Evolutionary conservation across 2,797 vertebrate species (phyloP), one percentile per base, ranked within the genome.

Genomic region (Rousettus madagascariensis): DNA sequence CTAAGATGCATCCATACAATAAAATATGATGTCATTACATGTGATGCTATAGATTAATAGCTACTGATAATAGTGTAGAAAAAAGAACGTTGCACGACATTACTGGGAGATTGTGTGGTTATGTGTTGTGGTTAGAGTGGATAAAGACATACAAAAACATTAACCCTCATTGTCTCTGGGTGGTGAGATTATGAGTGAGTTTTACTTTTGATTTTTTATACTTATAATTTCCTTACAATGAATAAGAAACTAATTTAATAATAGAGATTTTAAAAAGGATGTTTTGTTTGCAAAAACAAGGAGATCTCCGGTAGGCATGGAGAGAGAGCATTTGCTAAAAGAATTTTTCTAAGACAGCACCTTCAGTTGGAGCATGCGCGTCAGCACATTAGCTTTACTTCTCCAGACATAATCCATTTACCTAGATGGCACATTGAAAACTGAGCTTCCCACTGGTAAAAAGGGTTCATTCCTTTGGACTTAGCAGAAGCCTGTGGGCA

Each of bases 141-240:
- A 65, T 75, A 86, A 66, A 87, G 49, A 94, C 24, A 75, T 66
- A 77, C 16, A 82, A 74, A 97, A 68, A 69, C 24, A 77, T 57
- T 89, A 94, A 93, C 26, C 6, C 46, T 51, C 24, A 65, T 88
- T 78, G 71, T 77, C 20, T 71, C n/a, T 87, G 43, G 41, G 38
- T 69, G 41, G 16, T 71, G 28, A 46, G n/a, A 91, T 68, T 91
- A 77, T 30, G 36, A 24, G 28, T 5, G 49, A 88, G 38, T 79
- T 95, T 95, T 89, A 86, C 38, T 78, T 95, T 86, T 66, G 59
- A 94, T 87, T 94, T 90, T 86, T 51, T 38, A 4, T 82, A 77
- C 78, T 61, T 83, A 75, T 84, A 89, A 66, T 49, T 82, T 95
- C 93, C 69, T 53, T 96, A 4, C 6, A 92, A n/a, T 69, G 26